A percentile compares a stretch with the other conserved stretches of the same genome.
Evolutionary conservation across 2,113 vertebrate genomes (phyloP).

Genomic region (Progne subis): DNA sequence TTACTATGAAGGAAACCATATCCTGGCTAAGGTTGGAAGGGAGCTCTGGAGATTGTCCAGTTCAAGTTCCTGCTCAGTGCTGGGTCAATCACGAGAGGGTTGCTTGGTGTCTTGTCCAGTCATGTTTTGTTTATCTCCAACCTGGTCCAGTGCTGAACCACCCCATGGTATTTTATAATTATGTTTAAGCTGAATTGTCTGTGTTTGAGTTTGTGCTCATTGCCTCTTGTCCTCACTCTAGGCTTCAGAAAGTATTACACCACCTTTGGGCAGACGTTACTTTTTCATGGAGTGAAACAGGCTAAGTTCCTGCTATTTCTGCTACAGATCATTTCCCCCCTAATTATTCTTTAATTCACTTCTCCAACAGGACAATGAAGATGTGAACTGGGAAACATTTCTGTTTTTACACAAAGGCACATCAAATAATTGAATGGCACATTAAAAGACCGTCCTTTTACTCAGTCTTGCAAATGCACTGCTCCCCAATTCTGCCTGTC

Average conservation of each 20-base stretch:
- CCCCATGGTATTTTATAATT: not conserved
- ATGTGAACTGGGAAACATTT: not conserved
- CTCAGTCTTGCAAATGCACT: not conserved
- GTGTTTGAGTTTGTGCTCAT: not conserved
- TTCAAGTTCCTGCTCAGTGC: not conserved
- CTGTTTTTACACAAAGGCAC: not conserved
- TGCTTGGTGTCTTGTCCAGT: not conserved
- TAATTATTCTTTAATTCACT: not conserved
- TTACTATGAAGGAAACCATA: not conserved
- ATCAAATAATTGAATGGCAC: not conserved
- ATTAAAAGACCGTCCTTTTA: not conserved
- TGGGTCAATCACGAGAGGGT: accelerated
- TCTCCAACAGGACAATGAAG: not conserved
- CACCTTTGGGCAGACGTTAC: not conserved
- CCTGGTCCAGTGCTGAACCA: not conserved
- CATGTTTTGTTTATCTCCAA: not conserved
- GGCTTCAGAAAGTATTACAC: not conserved
- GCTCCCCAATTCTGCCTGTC: not conserved
- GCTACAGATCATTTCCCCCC: not conserved
- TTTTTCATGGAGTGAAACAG: not conserved
- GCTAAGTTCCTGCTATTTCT: not conserved
- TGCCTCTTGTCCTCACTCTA: not conserved
- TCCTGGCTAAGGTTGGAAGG: not conserved
- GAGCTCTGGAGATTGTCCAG: not conserved
- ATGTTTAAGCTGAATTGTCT: not conserved